Evolutionary conservation across 2,797 vertebrate species (phyloP).

Genomic region (Epinephelus awoara): DNA sequence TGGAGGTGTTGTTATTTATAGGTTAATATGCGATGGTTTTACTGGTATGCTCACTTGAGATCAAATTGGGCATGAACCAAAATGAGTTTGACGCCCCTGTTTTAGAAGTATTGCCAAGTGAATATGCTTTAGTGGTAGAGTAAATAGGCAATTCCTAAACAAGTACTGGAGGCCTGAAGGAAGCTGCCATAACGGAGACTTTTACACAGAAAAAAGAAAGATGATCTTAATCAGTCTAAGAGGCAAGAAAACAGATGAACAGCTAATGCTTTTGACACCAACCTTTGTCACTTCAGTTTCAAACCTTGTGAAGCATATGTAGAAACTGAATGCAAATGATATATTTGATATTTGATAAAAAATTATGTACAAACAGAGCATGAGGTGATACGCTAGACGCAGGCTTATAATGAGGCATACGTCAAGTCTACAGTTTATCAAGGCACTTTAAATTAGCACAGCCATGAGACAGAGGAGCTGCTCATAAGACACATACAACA

Average conservation of each 20-base stretch:
- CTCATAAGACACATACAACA: slow-evolving; percentile 13
- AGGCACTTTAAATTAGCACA: slow-evolving; percentile 7
- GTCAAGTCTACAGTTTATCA: not conserved
- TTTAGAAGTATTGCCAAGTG: no score
- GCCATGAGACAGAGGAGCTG: not conserved
- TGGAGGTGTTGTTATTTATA: no score
- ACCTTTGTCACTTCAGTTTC: not conserved
- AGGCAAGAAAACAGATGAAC: not conserved
- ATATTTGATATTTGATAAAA: slow-evolving; percentile 38
- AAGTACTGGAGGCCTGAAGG: not conserved
- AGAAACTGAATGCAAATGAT: slow-evolving; percentile 1
- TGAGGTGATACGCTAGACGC: not conserved
- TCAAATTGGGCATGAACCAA: no score
- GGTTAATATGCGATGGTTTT: no score
- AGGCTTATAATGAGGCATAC: not conserved
- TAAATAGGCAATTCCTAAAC: not conserved
- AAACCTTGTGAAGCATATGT: not conserved
- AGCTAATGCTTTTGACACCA: not conserved
- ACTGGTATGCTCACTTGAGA: no score
- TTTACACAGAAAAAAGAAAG: not conserved
- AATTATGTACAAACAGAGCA: slow-evolving; percentile 37
- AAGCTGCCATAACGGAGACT: not conserved
- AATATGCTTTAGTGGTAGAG: not conserved
- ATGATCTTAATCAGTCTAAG: not conserved
- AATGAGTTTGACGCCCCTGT: no score